These are phyloP conservation scores for Oncorhynchus gorbuscha DNA, from an alignment of 2,113 vertebrate genomes.

Conservation along the genomic window DNA sequence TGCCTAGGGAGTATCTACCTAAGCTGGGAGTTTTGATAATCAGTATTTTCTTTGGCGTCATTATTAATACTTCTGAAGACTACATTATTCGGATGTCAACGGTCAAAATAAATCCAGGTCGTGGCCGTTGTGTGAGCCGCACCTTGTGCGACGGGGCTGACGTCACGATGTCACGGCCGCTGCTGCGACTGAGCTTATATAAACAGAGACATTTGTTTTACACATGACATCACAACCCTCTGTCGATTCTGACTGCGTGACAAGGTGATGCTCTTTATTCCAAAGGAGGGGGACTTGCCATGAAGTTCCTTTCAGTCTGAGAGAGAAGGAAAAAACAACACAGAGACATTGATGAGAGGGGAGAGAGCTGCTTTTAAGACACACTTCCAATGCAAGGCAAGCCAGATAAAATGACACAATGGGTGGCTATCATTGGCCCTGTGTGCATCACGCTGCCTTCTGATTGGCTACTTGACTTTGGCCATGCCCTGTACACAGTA, in stretches of 20 bases:
- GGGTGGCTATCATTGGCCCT: conserved; percentile 34
- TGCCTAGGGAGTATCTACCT: too few relatives aligned
- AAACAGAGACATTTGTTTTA: conserved; percentile 15
- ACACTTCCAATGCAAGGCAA: conserved; percentile 26
- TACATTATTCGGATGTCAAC: too few relatives aligned
- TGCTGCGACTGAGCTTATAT: background rate
- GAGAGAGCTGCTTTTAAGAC: conserved; percentile 34
- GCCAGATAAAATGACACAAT: background rate
- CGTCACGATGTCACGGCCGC: background rate
- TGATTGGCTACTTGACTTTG: background rate
- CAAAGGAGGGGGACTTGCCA: conserved; percentile 15
- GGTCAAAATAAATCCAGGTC: too few relatives aligned
- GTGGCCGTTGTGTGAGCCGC: too few relatives aligned
- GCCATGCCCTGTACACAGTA: background rate
- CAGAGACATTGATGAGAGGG: background rate
- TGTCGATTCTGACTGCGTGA: conserved; percentile 32
- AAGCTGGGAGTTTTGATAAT: too few relatives aligned
- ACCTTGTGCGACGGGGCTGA: background rate
- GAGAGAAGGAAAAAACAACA: background rate
- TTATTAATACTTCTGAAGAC: too few relatives aligned
- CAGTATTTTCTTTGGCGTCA: too few relatives aligned
- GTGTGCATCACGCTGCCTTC: conserved; percentile 38
- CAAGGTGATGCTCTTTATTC: conserved; percentile 34
- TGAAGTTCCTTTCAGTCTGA: conserved; percentile 46
- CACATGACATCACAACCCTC: conserved; percentile 38